phyloP scores from a whole-genome alignment of 2,113 vertebrate genomes.

The Casuarius casuarius region DNA sequence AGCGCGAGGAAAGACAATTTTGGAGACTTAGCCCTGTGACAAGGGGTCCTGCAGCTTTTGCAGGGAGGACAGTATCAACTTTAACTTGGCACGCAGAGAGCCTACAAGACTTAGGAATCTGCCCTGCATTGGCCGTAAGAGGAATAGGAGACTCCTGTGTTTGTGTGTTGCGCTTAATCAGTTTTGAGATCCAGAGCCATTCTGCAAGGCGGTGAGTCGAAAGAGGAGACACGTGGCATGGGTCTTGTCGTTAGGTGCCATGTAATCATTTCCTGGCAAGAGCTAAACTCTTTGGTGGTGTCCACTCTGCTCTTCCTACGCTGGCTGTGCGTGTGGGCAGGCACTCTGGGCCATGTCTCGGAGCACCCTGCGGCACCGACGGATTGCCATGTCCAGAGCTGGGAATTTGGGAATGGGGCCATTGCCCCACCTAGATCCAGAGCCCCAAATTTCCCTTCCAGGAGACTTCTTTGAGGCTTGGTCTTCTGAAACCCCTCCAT shows the following conservation, averaged over 20 bases:
- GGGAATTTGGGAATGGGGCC: neutral
- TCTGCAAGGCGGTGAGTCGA: neutral
- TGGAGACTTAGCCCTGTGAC: too few relatives aligned
- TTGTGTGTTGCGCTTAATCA: neutral
- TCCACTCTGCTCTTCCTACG: neutral
- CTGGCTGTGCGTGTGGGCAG: neutral
- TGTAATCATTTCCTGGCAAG: neutral
- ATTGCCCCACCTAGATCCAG: neutral
- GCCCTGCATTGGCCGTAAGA: too few relatives aligned
- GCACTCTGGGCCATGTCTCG: neutral
- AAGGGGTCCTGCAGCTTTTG: too few relatives aligned
- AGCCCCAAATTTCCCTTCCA: neutral
- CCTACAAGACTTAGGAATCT: too few relatives aligned
- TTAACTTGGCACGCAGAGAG: too few relatives aligned
- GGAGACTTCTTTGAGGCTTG: neutral
- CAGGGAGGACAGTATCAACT: too few relatives aligned
- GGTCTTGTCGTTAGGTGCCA: neutral
- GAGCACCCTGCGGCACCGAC: neutral
- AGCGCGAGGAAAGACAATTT: too few relatives aligned
- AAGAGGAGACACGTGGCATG: neutral
- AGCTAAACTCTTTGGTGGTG: neutral
- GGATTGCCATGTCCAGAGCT: neutral
- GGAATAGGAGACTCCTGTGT: neutral
- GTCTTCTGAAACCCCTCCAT: neutral
- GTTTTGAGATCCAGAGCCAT: neutral